phyloP scores from a whole-genome alignment of 2,113 vertebrate genomes.

The Solenodon paradoxus region DNA sequence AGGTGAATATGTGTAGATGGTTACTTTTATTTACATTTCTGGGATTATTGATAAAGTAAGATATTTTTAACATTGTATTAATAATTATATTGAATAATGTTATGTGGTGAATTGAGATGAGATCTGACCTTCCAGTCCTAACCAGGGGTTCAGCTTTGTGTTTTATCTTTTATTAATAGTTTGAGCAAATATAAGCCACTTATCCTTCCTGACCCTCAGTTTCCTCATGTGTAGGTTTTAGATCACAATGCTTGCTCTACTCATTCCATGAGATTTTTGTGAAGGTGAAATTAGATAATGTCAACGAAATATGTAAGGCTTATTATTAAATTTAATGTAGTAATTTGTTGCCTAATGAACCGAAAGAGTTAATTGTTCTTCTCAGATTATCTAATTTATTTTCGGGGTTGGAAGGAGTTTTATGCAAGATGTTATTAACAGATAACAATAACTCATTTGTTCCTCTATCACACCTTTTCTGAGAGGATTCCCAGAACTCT shows the following conservation, averaged over 20 bases:
- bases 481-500: slow-evolving; percentile 16
- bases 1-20: not conserved
- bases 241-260: not conserved
- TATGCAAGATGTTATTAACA: slow-evolving; percentile 47
- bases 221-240: not conserved
- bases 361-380: slow-evolving; percentile 55
- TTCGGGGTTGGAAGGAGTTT: slow-evolving; percentile 27
- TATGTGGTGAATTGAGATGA: not conserved
- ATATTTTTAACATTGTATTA: not conserved
- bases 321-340: slow-evolving; percentile 60
- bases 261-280: not conserved
- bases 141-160: not conserved
- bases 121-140: not conserved
- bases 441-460: slow-evolving; percentile 66
- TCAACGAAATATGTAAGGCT: slow-evolving; percentile 34
- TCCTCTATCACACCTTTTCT: slow-evolving; percentile 16
- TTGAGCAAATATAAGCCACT: not conserved
- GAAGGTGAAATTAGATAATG: slow-evolving; percentile 42
- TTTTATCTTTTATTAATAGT: not conserved
- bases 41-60: not conserved
- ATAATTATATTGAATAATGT: not conserved
- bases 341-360: slow-evolving; percentile 56
- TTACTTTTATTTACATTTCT: not conserved
- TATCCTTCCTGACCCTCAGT: not conserved
- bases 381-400: slow-evolving; percentile 56